phyloP scores from a whole-genome alignment of 2,888 invertebrate species.

The Ichneumoninae sp. region DNA sequence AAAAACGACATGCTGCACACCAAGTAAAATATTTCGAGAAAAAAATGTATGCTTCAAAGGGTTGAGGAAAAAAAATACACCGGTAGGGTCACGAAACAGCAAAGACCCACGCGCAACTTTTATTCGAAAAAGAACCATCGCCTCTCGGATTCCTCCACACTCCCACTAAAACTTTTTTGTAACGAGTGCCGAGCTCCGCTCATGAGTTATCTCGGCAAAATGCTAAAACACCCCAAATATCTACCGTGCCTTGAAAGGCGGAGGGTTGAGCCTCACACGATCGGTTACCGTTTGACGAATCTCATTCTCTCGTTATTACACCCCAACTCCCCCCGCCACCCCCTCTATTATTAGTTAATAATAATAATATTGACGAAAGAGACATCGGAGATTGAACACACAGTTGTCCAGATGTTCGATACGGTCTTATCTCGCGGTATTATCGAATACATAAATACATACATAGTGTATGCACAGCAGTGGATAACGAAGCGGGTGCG shows the following conservation, averaged over 20 bases:
- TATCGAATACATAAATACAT: conserved; percentile 6
- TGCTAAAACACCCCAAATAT: background rate
- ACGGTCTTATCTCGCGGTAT: conserved; percentile 6
- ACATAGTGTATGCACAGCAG: background rate
- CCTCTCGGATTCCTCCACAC: background rate
- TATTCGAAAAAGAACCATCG: background rate
- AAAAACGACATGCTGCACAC: too few relatives aligned
- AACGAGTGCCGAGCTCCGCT: background rate
- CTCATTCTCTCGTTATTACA: background rate
- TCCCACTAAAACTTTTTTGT: background rate
- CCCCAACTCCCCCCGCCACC: too few relatives aligned
- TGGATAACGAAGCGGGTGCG: conserved; percentile 6
- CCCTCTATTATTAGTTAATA: background rate
- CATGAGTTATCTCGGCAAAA: background rate
- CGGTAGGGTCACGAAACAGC: background rate
- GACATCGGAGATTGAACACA: background rate
- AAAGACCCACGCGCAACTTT: background rate
- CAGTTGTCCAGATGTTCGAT: conserved; percentile 30
- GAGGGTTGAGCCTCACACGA: background rate
- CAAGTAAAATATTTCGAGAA: too few relatives aligned
- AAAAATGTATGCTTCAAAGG: too few relatives aligned
- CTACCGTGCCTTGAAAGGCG: background rate
- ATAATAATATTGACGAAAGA: background rate
- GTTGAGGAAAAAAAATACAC: background rate
- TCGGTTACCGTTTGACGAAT: background rate